Conservation (phyloP, 2,888 invertebrate genomes). For the Crocallis elinguaria region DNA sequence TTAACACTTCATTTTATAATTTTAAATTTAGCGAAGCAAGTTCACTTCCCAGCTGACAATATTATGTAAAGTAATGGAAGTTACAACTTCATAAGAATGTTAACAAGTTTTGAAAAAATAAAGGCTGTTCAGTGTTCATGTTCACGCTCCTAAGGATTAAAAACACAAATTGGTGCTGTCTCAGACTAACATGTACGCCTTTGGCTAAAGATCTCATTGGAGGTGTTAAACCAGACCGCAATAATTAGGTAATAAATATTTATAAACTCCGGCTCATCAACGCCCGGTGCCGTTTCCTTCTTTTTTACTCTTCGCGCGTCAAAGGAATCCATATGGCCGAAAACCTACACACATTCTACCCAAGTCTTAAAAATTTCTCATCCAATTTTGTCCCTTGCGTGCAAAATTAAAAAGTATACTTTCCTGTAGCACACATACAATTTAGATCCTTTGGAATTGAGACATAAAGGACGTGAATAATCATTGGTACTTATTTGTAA, state of each 20-base stretch:
- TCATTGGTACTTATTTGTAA: slow-evolving; percentile 65
- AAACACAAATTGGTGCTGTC: slow-evolving; percentile 54
- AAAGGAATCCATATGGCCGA: slow-evolving; percentile 51
- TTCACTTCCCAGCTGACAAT: neutral
- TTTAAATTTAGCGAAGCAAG: neutral
- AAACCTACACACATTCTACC: slow-evolving; percentile 29
- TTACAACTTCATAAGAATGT: slow-evolving; percentile 15
- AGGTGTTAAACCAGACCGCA: slow-evolving; percentile 65
- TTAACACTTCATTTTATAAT: slow-evolving; percentile 32
- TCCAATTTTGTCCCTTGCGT: slow-evolving; percentile 27
- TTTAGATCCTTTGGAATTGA: slow-evolving; percentile 30
- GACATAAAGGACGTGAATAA: slow-evolving; percentile 57
- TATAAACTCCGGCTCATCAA: slow-evolving; percentile 72
- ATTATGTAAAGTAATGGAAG: slow-evolving; percentile 1
- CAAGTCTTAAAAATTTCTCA: slow-evolving; percentile 3
- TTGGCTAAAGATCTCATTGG: slow-evolving; percentile 59
- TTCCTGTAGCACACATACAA: slow-evolving; percentile 15
- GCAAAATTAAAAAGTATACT: slow-evolving; percentile 26
- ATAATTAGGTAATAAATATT: slow-evolving; percentile 82
- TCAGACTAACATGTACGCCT: slow-evolving; percentile 52
- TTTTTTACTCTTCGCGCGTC: slow-evolving; percentile 59
- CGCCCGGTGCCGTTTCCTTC: slow-evolving; percentile 48
- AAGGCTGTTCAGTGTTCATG: neutral
- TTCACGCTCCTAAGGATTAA: slow-evolving; percentile 1
- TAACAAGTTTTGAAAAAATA: slow-evolving; percentile 20